Evolutionary conservation across 2,888 invertebrate species (phyloP), one percentile per base, ranked within the genome.

Genomic region (Idaea aversata): DNA sequence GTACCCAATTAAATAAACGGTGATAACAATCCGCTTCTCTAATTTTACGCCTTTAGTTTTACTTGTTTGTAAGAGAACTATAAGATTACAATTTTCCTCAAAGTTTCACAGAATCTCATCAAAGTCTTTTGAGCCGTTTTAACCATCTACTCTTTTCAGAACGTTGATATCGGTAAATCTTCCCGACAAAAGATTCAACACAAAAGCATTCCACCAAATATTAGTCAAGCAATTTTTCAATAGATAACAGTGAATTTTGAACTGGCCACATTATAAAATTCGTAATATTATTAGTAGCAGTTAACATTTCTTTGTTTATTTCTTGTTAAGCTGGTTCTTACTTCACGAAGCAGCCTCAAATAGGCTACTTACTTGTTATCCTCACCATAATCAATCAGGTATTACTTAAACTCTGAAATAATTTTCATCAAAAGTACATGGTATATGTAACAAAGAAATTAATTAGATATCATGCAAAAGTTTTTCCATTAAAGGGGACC

Each of bases 401-500:
- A 47, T 2, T 13, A 13, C 47, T 47, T 7, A 47, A 47, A 47
- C 47, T 7, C 47, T 47, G 47, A 47, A 47, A 47, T 47, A 47
- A 47, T 47, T 13, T 47, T 47, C 47, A 47, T 13, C 47, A 13
- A 6, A 47, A 47, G 47, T 47, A 47, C 47, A 10, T 47, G 47
- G 47, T 47, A 13, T 47, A 47, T 47, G 47, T 47, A 47, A 74
- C 67, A 77, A 78, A 75, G 73, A 74, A 77, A 77, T 75, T 79
- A 80, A 83, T 84, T 83, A 83, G 76, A 77, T 78, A 80, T 70
- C 76, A 76, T 79, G 78, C 70, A 75, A 80, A 85, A 86, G 76
- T 81, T 85, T 83, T 83, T 82, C 80, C 79, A 84, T 84, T 82
- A 82, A 72, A 71, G 70, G 67, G 65, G 72, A 69, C 72, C 73